Evolutionary conservation across 2,113 vertebrate genomes (phyloP).

Genomic region (Ictalurus furcatus): DNA sequence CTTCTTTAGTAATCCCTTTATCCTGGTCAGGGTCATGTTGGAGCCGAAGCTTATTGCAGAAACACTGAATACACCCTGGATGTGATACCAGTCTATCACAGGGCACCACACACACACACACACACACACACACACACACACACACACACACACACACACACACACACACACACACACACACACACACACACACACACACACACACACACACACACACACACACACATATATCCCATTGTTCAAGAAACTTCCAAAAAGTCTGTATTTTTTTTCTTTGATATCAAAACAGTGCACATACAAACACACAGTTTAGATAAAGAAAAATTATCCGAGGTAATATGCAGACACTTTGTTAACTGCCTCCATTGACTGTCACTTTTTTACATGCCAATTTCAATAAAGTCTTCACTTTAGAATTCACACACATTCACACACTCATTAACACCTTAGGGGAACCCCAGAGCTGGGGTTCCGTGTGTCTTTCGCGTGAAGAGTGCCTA

Average conservation of each 20-base stretch:
- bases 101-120: background rate
- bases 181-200: slow-evolving; percentile 18
- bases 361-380: slow-evolving; percentile 11
- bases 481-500: no score
- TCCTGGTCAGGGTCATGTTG: background rate
- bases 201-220: slow-evolving; percentile 5
- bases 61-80: background rate
- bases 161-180: slow-evolving; percentile 38
- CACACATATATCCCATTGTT: slow-evolving; percentile 9
- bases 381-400: slow-evolving; percentile 32
- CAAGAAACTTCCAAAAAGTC: slow-evolving; percentile 41
- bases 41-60: background rate
- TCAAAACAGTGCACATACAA: background rate
- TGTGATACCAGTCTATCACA: background rate
- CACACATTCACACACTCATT: no score
- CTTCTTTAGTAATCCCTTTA: no score
- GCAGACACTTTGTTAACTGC: background rate
- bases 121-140: background rate
- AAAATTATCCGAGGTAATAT: background rate
- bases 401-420: background rate
- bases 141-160: slow-evolving; percentile 19
- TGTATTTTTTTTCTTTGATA: background rate
- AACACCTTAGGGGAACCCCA: no score
- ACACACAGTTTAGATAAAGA: background rate
- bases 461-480: no score